A percentile compares a stretch with the other conserved stretches of the same genome.
phyloP scores from a whole-genome alignment of 1,140 invertebrate species.

The Macrobrachium nipponense region DNA sequence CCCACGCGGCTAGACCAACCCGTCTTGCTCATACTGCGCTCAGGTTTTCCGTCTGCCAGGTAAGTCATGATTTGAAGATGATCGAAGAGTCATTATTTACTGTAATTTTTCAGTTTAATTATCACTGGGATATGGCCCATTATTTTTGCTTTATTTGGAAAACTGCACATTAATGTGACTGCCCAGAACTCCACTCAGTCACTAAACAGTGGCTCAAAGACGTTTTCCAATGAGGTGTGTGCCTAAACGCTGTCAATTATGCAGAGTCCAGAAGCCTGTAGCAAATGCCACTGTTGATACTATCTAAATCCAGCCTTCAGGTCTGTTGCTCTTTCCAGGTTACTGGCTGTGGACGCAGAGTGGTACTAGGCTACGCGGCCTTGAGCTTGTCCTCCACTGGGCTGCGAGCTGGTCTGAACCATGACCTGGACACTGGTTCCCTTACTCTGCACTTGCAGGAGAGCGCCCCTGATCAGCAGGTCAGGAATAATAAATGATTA shows the following conservation, averaged over 20 bases:
- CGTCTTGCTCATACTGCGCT: constrained; percentile 48
- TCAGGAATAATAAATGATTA: not conserved
- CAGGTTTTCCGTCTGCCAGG: constrained; percentile 53
- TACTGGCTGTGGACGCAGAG: constrained; percentile 36
- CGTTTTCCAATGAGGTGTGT: too few relatives aligned
- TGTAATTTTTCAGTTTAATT: too few relatives aligned
- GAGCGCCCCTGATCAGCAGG: constrained; percentile 52
- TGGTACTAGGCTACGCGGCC: constrained; percentile 42
- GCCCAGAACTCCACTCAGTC: too few relatives aligned
- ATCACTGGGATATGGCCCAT: too few relatives aligned
- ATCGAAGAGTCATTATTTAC: too few relatives aligned
- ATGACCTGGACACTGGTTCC: constrained; percentile 37
- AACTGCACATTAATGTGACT: too few relatives aligned
- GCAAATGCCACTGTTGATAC: too few relatives aligned
- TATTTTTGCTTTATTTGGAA: too few relatives aligned
- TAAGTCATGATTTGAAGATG: not conserved
- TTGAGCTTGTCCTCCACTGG: constrained; percentile 16
- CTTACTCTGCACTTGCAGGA: constrained; percentile 45
- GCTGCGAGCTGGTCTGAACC: constrained; percentile 17
- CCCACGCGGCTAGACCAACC: constrained; percentile 15
- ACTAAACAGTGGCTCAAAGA: too few relatives aligned
- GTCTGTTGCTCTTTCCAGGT: constrained; percentile 18
- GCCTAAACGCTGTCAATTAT: too few relatives aligned
- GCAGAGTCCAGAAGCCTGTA: too few relatives aligned
- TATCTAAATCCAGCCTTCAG: too few relatives aligned